Evolutionary conservation across 2,113 vertebrate species (phyloP).

Genomic region (Takifugu flavidus): DNA sequence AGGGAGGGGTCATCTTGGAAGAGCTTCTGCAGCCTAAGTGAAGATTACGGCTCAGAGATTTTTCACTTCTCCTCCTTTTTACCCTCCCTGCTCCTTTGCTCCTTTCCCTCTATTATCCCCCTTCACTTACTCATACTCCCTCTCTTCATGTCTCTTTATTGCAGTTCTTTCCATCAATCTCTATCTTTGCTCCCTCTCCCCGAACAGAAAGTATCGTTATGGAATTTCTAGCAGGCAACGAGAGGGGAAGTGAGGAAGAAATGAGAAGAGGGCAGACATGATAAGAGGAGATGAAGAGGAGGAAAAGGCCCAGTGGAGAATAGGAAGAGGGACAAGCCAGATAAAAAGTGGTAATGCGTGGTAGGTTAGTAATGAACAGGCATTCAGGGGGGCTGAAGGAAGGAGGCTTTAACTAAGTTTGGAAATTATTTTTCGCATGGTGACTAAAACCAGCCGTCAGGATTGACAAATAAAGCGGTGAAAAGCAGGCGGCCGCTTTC

Average conservation of each 20-base stretch:
- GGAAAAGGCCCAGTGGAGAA: constrained; percentile 1
- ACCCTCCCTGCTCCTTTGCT: background rate
- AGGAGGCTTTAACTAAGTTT: background rate
- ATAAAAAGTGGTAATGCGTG: constrained; percentile 22
- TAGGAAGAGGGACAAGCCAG: constrained; percentile 9
- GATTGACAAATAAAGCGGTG: constrained; percentile 10
- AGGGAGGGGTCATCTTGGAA: constrained; percentile 60
- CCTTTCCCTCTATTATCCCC: constrained; percentile 7
- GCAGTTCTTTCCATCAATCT: constrained; percentile 62
- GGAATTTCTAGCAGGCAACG: constrained; percentile 47
- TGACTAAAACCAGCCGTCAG: constrained; percentile 15
- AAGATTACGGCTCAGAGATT: constrained; percentile 70
- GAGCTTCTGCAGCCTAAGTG: constrained; percentile 67
- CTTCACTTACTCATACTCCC: constrained; percentile 9
- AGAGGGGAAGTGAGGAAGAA: constrained; percentile 28
- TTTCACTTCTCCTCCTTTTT: constrained; percentile 51
- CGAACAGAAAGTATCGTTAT: constrained; percentile 25
- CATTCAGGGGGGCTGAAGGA: background rate
- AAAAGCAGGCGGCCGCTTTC: constrained; percentile 7
- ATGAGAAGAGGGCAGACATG: constrained; percentile 23
- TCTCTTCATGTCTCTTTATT: constrained; percentile 57
- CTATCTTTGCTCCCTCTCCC: constrained; percentile 13
- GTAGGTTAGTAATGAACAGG: constrained; percentile 35
- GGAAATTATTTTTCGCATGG: constrained; percentile 21
- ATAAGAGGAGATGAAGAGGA: constrained; percentile 38